Evolutionary conservation across 2,797 vertebrate genomes (phyloP), one percentile per base, ranked within the genome.

Genomic region (Poecilia wingei): DNA sequence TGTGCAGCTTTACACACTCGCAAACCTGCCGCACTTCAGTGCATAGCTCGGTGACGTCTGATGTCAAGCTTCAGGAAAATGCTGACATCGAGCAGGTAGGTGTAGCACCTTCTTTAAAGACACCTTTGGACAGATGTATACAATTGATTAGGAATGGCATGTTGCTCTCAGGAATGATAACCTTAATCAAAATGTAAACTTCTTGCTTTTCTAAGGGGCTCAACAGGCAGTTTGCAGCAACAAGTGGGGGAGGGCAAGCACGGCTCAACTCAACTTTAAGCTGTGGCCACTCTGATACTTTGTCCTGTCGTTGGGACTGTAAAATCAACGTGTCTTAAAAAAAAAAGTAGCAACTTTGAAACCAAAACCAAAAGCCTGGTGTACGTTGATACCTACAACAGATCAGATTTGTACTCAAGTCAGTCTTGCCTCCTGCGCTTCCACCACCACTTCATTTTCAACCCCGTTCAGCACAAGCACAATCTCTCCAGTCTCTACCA

Each of bases 401-500:
- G 79, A 85, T 74, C 79, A 86, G 82, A 71, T 73, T 47, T 72
- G 75, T 83, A 89, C 80, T 64, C 61, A 84, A 89, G 88, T 89
- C 86, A 88, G 84, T 69, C 64, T 82, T 77, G 68, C 81, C 81
- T 84, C 79, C 47, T 82, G 78, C 74, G 53, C 59, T 45, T 61
- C 12, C 74, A n/a, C 76, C 64, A 55, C 76, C 77, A 79, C 84
- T 91, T 82, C 80, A 91, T 91, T 86, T 89, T 80, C 86, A 90
- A 79, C 84, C 82, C 82, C 86, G 83, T 90, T 91, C 90, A 87
- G 84, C 84, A 82, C 72, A 61, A 86, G 78, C 84, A 79, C 88
- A 86, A 86, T 87, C 82, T 87, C 80, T 87, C 69, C 75, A 72
- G 74, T 77, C 82, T 78, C 84, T 82, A 90, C 92, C 87, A 90